Evolutionary conservation across 2,888 invertebrate species (phyloP), one percentile per base, ranked within the genome.

Genomic region (Meandrusa payeni): DNA sequence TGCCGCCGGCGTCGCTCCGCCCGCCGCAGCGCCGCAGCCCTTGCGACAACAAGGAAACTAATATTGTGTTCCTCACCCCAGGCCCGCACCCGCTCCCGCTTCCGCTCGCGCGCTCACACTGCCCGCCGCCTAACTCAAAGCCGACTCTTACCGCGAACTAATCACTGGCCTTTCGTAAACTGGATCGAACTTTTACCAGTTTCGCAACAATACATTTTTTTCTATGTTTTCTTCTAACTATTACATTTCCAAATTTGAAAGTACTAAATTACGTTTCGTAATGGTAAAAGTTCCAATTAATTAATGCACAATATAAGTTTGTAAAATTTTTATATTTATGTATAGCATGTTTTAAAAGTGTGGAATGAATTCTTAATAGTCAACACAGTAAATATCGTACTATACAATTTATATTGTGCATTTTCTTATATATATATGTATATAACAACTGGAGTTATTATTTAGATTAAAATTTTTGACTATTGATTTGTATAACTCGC

Each of bases 1-100:
- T 69, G 73, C 75, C 76, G 80, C 77, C 67, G 77, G 73, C 70
- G 76, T 75, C 80, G 80, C 81, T 77, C 82, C 83, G 78, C 76
- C 75, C 77, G 80, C 82, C 76, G 82, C 83, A 71, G 78, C 80
- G 78, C 86, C 82, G 83, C 79, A 75, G 81, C 87, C 88, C 88
- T 88, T 88, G 87, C 87, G 88, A 88, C 86, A 88, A 88, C 88
- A 88, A 88, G 81, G 86, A 88, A 88, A 88, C 88, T 88, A 88
- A 88, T 88, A 87, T 88, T 88, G 76, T 86, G 86, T 80, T 88
- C 87, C 85, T 85, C 76, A 80, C 78, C 81, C 79, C 67, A 61
- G 36, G 57, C 64, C 76, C 77, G 61, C 66, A 59, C 57, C 54
- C 71, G 59, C 69, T 59, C 55, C 56, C 72, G 56, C 64, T 54